Percentiles rank a stretch among this genome's conserved stretches.
These are phyloP conservation scores for Drosophila kohkoa DNA, from an alignment of 1,140 invertebrate species.

Conservation along the genomic window DNA sequence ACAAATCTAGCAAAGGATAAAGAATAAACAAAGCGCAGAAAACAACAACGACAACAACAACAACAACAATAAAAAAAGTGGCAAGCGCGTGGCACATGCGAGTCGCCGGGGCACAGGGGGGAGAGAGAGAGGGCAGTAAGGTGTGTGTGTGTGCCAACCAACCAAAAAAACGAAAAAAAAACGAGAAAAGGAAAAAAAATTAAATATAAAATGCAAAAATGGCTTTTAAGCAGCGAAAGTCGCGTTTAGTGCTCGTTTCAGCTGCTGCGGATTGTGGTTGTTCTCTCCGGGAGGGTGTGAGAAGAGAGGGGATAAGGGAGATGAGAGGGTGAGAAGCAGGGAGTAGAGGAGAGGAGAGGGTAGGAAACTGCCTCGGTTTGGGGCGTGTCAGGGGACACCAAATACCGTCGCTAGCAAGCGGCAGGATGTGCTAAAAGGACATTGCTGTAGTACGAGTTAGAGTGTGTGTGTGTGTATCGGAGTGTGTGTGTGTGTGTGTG, in stretches of 20 bases:
- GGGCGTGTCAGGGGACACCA: slow-evolving; percentile 39
- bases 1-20: slow-evolving; percentile 58
- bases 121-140: neutral
- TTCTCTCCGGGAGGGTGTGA: neutral
- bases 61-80: slow-evolving; percentile 61
- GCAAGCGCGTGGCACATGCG: slow-evolving; percentile 24
- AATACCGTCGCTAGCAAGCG: slow-evolving; percentile 28
- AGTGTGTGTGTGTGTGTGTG: slow-evolving; percentile 1
- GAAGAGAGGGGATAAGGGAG: too few relatives aligned
- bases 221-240: slow-evolving; percentile 77
- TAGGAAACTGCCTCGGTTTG: neutral
- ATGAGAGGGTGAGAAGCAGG: too few relatives aligned
- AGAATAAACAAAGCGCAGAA: slow-evolving; percentile 62
- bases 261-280: slow-evolving; percentile 24
- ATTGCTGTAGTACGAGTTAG: slow-evolving; percentile 56
- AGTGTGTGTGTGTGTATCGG: neutral
- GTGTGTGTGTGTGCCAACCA: neutral
- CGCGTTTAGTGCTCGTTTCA: slow-evolving; percentile 56
- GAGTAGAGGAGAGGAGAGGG: neutral
- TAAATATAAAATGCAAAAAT: slow-evolving; percentile 82
- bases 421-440: slow-evolving; percentile 72
- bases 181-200: slow-evolving; percentile 56
- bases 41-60: slow-evolving; percentile 29
- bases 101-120: neutral
- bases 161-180: slow-evolving; percentile 46